A percentile compares a stretch with the other conserved stretches of the same genome.
phyloP scores from a whole-genome alignment of 2,113 vertebrate genomes.

The Rhinolophus sinicus region DNA sequence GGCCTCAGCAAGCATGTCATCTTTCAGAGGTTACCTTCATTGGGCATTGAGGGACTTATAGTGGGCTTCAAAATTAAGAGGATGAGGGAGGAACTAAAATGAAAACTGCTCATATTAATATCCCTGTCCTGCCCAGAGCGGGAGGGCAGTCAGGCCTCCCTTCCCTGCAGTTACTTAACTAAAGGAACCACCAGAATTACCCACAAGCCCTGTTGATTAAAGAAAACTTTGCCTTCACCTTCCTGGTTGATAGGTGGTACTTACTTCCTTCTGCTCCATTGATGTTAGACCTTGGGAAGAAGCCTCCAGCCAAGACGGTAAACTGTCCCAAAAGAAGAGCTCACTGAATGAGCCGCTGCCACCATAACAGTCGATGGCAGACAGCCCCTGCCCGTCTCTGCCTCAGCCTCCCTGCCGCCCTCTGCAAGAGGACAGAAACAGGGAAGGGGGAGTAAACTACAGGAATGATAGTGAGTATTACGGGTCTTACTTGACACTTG shows the following conservation, averaged over 20 bases:
- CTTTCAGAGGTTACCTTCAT: neutral
- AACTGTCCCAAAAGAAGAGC: neutral
- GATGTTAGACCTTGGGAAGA: neutral
- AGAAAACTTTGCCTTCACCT: neutral
- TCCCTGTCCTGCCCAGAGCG: fast-evolving
- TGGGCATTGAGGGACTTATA: neutral
- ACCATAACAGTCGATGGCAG: neutral
- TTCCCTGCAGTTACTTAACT: neutral
- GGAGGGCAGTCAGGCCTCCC: neutral
- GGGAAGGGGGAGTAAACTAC: neutral
- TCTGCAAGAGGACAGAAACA: neutral
- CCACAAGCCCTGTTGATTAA: neutral
- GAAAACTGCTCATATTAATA: neutral
- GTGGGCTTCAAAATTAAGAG: neutral
- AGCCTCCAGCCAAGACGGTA: neutral
- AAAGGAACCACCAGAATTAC: neutral
- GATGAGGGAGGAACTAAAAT: neutral
- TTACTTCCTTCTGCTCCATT: neutral
- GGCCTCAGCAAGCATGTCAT: neutral
- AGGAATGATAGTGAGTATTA: fast-evolving
- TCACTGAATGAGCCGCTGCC: neutral
- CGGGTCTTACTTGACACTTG: fast-evolving
- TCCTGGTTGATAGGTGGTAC: too few species aligned
- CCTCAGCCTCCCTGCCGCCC: neutral
- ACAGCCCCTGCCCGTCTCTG: neutral